These are phyloP conservation scores for Drosophila nikananu DNA, from an alignment of 1,140 invertebrate species.

Conservation along the genomic window DNA sequence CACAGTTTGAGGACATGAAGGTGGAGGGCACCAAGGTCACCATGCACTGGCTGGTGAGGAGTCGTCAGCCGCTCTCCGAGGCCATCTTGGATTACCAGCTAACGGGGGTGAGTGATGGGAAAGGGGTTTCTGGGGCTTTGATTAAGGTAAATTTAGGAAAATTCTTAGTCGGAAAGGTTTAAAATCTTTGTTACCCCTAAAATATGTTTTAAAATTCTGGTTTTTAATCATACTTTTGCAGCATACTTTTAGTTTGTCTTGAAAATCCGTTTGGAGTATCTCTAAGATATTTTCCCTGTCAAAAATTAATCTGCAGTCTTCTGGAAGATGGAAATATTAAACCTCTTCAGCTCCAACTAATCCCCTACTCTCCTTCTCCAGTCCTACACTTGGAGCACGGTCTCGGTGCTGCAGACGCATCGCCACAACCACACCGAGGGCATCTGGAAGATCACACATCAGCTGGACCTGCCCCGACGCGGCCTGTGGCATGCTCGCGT, in stretches of 20 bases:
- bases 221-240: background rate
- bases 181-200: background rate
- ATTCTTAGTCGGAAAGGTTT: background rate
- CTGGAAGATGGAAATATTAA: fast-evolving
- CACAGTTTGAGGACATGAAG: slow-evolving; percentile 53
- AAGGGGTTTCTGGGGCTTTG: background rate
- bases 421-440: slow-evolving; percentile 67
- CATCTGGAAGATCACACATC: slow-evolving; percentile 82
- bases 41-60: slow-evolving; percentile 80
- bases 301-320: background rate
- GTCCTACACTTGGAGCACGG: slow-evolving; percentile 81
- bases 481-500: slow-evolving; percentile 80
- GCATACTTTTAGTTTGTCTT: background rate
- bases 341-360: background rate
- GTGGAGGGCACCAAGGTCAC: slow-evolving; percentile 68
- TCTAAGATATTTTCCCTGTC: background rate
- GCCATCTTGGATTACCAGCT: slow-evolving; percentile 78
- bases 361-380: slow-evolving; percentile 6
- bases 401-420: slow-evolving; percentile 71
- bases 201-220: background rate
- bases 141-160: background rate
- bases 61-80: slow-evolving; percentile 75
- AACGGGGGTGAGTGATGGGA: slow-evolving; percentile 52
- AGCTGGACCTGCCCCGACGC: slow-evolving; percentile 68
- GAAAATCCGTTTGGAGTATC: background rate